These are phyloP conservation scores for Sparidentex hasta DNA, from an alignment of 2,797 vertebrate genomes.

Conservation along the genomic window DNA sequence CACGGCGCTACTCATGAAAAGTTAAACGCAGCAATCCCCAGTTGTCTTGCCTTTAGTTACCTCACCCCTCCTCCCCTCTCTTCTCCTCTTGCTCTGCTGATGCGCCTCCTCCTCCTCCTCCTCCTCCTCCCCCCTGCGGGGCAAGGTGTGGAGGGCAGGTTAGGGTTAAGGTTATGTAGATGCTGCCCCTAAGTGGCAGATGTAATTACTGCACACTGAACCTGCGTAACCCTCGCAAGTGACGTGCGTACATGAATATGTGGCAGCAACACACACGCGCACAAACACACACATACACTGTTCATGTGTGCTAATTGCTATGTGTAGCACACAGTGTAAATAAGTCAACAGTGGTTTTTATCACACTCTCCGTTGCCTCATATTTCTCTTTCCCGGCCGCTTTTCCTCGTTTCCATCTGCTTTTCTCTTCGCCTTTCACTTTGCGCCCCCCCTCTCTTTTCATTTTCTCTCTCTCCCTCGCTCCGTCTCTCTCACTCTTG, in stretches of 20 bases:
- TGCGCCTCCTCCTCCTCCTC: constrained; percentile 13
- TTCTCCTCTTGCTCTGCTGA: background rate
- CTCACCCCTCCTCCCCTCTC: background rate
- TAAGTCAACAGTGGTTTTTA: constrained; percentile 75
- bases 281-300: constrained; percentile 28
- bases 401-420: constrained; percentile 60
- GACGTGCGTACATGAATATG: constrained; percentile 38
- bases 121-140: constrained; percentile 29
- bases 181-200: constrained; percentile 90
- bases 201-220: constrained; percentile 88
- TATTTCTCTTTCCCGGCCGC: constrained; percentile 52
- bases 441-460: background rate
- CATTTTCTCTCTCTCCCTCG: constrained; percentile 16
- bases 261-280: constrained; percentile 32
- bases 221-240: constrained; percentile 62
- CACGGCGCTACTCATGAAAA: constrained; percentile 4
- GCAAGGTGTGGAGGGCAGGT: constrained; percentile 57
- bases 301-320: constrained; percentile 76
- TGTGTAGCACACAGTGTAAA: constrained; percentile 76
- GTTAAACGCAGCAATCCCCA: background rate
- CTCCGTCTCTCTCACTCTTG: constrained; percentile 64
- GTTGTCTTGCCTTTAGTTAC: background rate
- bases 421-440: constrained; percentile 47
- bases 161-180: constrained; percentile 85
- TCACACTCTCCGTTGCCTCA: constrained; percentile 61